Evolutionary conservation across 2,113 vertebrate genomes (phyloP).

Genomic region (Gallinago undulata): DNA sequence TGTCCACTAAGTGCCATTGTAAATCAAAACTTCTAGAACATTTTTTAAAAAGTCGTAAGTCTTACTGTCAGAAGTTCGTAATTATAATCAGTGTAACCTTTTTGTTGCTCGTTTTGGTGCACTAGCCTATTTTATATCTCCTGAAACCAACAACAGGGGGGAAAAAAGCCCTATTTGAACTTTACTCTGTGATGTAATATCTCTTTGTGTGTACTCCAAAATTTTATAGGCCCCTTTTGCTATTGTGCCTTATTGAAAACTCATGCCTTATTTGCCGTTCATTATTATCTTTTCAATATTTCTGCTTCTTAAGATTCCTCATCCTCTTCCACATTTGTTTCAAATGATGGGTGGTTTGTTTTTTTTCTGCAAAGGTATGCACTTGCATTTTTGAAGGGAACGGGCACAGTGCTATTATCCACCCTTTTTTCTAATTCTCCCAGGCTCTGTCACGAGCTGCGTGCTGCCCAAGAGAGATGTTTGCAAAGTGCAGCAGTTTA

Average conservation of each 20-base stretch:
- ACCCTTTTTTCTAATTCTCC: neutral
- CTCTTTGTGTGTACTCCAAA: conserved; percentile 53
- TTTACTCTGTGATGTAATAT: neutral
- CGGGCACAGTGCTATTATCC: neutral
- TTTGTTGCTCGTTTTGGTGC: neutral
- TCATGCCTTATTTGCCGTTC: conserved; percentile 44
- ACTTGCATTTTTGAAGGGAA: neutral
- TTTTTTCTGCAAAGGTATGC: neutral
- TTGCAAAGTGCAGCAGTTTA: neutral
- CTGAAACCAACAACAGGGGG: neutral
- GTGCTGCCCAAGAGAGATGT: neutral
- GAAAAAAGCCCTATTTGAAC: neutral
- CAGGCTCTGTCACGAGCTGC: neutral
- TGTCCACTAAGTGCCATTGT: neutral
- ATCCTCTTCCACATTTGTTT: conserved; percentile 23
- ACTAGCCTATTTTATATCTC: neutral
- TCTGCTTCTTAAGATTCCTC: conserved; percentile 26
- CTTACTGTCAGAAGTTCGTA: neutral
- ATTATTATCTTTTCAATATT: conserved; percentile 30
- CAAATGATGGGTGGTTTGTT: neutral
- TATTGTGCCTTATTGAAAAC: conserved; percentile 49
- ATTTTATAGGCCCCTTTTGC: conserved; percentile 19
- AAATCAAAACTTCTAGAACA: neutral
- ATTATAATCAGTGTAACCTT: neutral
- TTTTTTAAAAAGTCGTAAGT: neutral